Conservation (phyloP, 2,113 vertebrate genomes). For the Spea multiplicata region DNA sequence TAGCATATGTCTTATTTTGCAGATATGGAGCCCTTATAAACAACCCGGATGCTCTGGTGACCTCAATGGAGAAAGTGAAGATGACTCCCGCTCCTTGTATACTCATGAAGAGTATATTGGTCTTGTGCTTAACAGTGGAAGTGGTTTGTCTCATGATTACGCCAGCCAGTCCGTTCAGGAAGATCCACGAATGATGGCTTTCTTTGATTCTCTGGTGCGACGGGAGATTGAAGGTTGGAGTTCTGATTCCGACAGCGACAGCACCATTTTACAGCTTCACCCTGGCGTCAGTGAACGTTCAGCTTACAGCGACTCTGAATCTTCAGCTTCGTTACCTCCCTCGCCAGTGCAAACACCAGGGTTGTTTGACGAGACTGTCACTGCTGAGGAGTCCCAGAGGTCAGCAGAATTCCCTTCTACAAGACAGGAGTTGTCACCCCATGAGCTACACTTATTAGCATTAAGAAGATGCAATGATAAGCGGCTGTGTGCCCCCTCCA, state of each 20-base stretch:
- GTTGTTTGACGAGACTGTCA: conserved; percentile 65
- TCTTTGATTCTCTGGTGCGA: conserved; percentile 95
- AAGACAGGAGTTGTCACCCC: conserved; percentile 65
- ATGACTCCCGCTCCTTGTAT: conserved; percentile 92
- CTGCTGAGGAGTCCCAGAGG: conserved; percentile 67
- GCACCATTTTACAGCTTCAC: conserved; percentile 91
- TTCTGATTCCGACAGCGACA: conserved; percentile 94
- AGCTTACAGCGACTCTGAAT: conserved; percentile 79
- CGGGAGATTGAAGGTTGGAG: conserved; percentile 98
- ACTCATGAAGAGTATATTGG: conserved; percentile 98
- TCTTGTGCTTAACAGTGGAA: conserved; percentile 94
- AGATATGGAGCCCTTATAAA: conserved; percentile 97
- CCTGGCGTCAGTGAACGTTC: conserved; percentile 78
- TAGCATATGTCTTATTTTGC: conserved; percentile 27
- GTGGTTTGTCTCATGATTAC: conserved; percentile 93
- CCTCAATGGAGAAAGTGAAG: conserved; percentile 88
- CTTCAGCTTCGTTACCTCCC: conserved; percentile 75
- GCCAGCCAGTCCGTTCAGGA: conserved; percentile 96
- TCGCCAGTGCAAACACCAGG: conserved; percentile 67
- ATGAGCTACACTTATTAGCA: conserved; percentile 71
- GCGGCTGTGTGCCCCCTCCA: conserved; percentile 80
- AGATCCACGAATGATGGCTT: conserved; percentile 98
- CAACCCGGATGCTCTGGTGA: conserved; percentile 92
- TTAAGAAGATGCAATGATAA: conserved; percentile 77
- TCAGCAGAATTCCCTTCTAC: conserved; percentile 63